These are phyloP conservation scores for Nomada fabriciana DNA, from an alignment of 2,888 invertebrate species.

Conservation along the genomic window DNA sequence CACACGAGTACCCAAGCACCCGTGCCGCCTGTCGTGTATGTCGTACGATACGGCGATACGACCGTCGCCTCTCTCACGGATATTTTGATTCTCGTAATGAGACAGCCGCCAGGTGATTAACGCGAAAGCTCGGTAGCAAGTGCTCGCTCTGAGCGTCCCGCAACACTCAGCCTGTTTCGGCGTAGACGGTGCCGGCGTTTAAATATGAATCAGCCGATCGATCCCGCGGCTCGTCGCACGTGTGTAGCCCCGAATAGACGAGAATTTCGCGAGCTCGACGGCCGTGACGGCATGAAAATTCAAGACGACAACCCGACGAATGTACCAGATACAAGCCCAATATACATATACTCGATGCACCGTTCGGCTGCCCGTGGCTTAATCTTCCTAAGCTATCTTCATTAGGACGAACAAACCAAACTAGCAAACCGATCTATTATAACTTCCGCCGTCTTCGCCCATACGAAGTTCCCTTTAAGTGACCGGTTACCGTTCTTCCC, in stretches of 20 bases:
- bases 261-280: neutral
- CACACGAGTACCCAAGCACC: neutral
- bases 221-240: neutral
- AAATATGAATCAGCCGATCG: slow-evolving; percentile 62
- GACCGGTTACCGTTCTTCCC: slow-evolving; percentile 49
- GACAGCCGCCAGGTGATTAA: slow-evolving; percentile 51
- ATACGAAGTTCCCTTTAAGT: slow-evolving; percentile 54
- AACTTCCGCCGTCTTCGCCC: slow-evolving; percentile 15
- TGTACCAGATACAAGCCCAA: neutral
- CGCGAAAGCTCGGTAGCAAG: slow-evolving; percentile 32
- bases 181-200: slow-evolving; percentile 48
- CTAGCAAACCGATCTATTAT: neutral
- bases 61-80: slow-evolving; percentile 25
- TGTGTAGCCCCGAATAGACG: neutral
- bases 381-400: neutral
- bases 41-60: slow-evolving; percentile 12
- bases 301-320: neutral
- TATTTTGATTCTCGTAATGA: slow-evolving; percentile 60
- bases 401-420: too few species aligned
- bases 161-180: neutral
- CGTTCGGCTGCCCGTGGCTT: neutral
- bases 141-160: neutral
- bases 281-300: slow-evolving; percentile 15
- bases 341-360: neutral
- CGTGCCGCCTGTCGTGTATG: neutral